phyloP scores from a whole-genome alignment of 2,888 invertebrate genomes.

The Lochmaea capreae region DNA sequence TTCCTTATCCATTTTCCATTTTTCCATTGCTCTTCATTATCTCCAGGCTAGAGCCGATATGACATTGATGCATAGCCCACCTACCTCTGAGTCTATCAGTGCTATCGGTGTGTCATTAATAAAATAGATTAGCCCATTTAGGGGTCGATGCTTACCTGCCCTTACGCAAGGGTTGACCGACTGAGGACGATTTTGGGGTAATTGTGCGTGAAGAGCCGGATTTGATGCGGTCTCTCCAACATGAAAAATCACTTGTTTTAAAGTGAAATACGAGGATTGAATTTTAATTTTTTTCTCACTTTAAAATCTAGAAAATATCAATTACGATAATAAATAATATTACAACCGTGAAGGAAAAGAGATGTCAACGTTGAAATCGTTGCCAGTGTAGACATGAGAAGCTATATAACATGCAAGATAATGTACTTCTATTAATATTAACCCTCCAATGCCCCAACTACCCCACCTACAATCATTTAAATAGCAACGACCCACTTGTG shows the following conservation, averaged over 20 bases:
- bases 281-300: too few species aligned
- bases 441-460: too few species aligned
- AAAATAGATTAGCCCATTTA: slow-evolving; percentile 38
- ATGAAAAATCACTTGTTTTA: neutral
- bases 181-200: slow-evolving; percentile 13
- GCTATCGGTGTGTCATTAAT: slow-evolving; percentile 39
- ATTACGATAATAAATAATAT: too few species aligned
- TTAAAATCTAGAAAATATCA: too few species aligned
- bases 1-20: slow-evolving; percentile 39
- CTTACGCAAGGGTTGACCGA: slow-evolving; percentile 21
- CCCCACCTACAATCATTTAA: too few species aligned
- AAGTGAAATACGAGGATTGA: too few species aligned
- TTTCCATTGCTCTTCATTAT: slow-evolving; percentile 30
- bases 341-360: too few species aligned
- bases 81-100: slow-evolving; percentile 35
- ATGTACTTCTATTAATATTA: too few species aligned
- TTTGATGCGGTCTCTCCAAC: slow-evolving; percentile 7
- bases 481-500: too few species aligned
- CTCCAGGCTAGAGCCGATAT: slow-evolving; percentile 23
- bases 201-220: slow-evolving; percentile 12
- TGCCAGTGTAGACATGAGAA: too few species aligned
- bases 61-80: slow-evolving; percentile 40
- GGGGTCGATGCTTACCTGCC: slow-evolving; percentile 26
- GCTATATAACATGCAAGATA: too few species aligned
- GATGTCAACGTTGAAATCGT: too few species aligned